Percentiles rank a stretch among this genome's conserved stretches.
These are phyloP conservation scores for Diaperis boleti DNA, from an alignment of 2,888 invertebrate genomes.

Conservation along the genomic window DNA sequence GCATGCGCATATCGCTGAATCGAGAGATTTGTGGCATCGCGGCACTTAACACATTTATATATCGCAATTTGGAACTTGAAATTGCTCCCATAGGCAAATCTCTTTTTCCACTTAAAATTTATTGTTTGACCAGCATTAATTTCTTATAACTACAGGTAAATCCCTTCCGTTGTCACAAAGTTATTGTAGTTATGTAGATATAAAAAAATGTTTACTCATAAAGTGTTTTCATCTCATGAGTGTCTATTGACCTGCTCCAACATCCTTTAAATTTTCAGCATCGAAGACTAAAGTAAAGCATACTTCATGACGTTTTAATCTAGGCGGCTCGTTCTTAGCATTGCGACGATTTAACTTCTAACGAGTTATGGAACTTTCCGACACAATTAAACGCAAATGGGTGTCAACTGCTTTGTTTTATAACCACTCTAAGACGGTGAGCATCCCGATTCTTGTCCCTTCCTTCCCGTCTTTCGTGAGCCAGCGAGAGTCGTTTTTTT, in stretches of 20 bases:
- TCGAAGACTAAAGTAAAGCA: conserved; percentile 17
- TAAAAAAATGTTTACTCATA: no score
- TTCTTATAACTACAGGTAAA: no score
- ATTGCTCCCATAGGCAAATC: no score
- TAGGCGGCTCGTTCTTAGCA: conserved; percentile 20
- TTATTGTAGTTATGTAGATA: no score
- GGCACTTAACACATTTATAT: no score
- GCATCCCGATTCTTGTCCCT: not conserved
- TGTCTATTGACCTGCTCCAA: not conserved
- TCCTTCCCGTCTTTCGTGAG: not conserved
- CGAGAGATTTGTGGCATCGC: no score
- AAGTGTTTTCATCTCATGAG: no score
- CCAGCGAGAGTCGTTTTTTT: conserved; percentile 8
- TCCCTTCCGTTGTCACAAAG: no score
- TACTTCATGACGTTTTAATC: conserved; percentile 34
- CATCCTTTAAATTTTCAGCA: conserved; percentile 5
- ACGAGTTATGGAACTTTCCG: conserved; percentile 37
- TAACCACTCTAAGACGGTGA: conserved; percentile 16
- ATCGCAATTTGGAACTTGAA: no score
- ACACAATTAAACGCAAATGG: conserved; percentile 37
- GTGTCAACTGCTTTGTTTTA: conserved; percentile 35
- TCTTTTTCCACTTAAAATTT: no score
- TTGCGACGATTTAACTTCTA: conserved; percentile 38
- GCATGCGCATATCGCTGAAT: no score
- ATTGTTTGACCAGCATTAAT: no score